phyloP scores from a whole-genome alignment of 2,113 vertebrate species.

The Phaethornis superciliosus region DNA sequence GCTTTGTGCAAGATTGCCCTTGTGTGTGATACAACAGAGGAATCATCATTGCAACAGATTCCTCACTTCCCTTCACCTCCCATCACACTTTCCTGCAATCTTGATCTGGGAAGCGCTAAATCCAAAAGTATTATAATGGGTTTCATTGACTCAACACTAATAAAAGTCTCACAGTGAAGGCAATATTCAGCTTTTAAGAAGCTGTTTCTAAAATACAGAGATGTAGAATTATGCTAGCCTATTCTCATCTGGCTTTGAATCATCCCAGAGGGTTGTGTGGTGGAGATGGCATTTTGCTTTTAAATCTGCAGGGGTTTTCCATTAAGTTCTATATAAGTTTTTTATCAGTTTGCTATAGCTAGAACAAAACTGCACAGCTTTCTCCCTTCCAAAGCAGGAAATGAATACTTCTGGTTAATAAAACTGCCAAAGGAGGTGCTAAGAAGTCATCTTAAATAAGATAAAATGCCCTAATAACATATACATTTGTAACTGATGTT shows the following conservation, averaged over 20 bases:
- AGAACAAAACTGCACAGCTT: background rate
- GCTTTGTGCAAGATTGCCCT: background rate
- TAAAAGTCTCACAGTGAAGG: background rate
- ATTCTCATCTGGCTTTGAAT: constrained; percentile 30
- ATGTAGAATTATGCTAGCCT: constrained; percentile 17
- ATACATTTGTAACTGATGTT: background rate
- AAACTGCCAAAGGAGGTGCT: constrained; percentile 5
- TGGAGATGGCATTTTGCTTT: background rate
- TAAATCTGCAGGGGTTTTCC: constrained; percentile 32
- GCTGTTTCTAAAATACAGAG: constrained; percentile 1
- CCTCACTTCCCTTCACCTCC: background rate
- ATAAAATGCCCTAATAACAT: constrained; percentile 29
- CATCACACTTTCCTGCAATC: background rate
- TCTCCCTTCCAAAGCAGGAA: background rate
- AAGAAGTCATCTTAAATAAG: constrained; percentile 35
- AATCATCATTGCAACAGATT: background rate
- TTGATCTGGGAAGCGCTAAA: background rate
- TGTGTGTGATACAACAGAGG: background rate
- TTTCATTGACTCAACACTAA: background rate
- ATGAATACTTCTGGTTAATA: constrained; percentile 21
- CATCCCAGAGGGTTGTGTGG: background rate
- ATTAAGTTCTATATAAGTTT: constrained; percentile 3
- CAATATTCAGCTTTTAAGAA: constrained; percentile 38
- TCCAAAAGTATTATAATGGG: background rate
- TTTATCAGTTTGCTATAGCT: background rate